phyloP scores from a whole-genome alignment of 2,113 vertebrate species.

The Hippocampus comes region DNA sequence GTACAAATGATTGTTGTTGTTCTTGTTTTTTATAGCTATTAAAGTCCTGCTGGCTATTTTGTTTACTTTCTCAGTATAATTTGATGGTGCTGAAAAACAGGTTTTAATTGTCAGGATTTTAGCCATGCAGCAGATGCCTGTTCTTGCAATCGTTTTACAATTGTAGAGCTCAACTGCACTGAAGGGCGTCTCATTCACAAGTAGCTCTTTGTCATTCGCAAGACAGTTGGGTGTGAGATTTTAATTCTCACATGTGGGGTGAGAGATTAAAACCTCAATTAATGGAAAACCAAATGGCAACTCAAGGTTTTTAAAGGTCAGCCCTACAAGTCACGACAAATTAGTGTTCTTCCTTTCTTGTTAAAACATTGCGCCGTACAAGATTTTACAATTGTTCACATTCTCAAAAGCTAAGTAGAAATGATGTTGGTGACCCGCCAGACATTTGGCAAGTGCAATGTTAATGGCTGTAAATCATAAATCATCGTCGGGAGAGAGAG shows the following conservation, averaged over 20 bases:
- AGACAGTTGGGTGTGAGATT: constrained; percentile 24
- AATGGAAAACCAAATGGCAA: neutral
- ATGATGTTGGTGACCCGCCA: neutral
- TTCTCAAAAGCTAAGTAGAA: neutral
- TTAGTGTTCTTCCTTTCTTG: neutral
- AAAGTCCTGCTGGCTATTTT: neutral
- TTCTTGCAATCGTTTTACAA: constrained; percentile 37
- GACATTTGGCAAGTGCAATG: neutral
- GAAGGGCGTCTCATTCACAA: constrained; percentile 29
- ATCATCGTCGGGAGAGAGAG: no score
- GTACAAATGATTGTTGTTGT: no score
- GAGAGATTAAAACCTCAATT: constrained; percentile 14
- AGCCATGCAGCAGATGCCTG: constrained; percentile 12
- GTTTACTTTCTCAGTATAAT: neutral
- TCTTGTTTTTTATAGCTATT: neutral
- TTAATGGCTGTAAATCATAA: no score
- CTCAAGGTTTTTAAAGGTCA: no score
- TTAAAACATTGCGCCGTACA: neutral
- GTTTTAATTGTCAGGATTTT: constrained; percentile 11
- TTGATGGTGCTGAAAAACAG: neutral
- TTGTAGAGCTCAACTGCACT: constrained; percentile 25
- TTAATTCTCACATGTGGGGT: constrained; percentile 5
- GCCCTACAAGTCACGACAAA: neutral
- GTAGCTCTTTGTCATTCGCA: constrained; percentile 24
- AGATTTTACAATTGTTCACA: neutral